A percentile compares a stretch with the other conserved stretches of the same genome.
phyloP scores from a whole-genome alignment of 1,140 invertebrate genomes.

The Sycophaga agraensis region DNA sequence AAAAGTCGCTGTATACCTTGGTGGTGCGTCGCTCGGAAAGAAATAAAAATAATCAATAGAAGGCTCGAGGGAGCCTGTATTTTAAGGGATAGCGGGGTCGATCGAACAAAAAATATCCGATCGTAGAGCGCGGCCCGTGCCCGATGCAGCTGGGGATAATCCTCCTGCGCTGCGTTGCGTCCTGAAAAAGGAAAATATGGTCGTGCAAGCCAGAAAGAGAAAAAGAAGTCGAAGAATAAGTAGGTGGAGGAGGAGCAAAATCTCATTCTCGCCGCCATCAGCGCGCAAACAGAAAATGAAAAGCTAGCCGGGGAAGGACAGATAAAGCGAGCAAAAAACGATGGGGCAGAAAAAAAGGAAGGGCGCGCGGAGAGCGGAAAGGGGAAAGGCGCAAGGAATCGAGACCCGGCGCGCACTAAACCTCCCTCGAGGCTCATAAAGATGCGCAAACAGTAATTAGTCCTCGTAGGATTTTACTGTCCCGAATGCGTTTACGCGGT shows the following conservation, averaged over 20 bases:
- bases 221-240: too few relatives aligned
- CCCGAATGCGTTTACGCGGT: too few relatives aligned
- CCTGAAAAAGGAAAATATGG: background rate
- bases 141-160: slow-evolving; percentile 11
- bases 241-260: background rate
- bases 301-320: background rate
- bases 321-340: too few relatives aligned
- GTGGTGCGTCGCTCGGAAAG: too few relatives aligned
- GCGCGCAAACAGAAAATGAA: slow-evolving; percentile 9
- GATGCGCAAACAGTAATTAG: too few relatives aligned
- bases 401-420: too few relatives aligned
- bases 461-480: too few relatives aligned
- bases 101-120: slow-evolving; percentile 23
- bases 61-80: background rate
- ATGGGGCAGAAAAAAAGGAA: too few relatives aligned
- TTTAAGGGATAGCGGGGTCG: background rate
- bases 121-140: background rate
- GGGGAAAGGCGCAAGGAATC: too few relatives aligned
- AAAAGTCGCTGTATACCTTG: too few relatives aligned
- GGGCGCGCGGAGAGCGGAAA: background rate
- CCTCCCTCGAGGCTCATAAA: too few relatives aligned
- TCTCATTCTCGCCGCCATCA: slow-evolving; percentile 7
- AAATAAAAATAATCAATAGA: slow-evolving; percentile 19
- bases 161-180: background rate
- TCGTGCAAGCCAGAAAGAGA: too few relatives aligned